Base-by-base conservation (phyloP, 2,888 invertebrate species). In the Tachystola acroxantha region DNA sequence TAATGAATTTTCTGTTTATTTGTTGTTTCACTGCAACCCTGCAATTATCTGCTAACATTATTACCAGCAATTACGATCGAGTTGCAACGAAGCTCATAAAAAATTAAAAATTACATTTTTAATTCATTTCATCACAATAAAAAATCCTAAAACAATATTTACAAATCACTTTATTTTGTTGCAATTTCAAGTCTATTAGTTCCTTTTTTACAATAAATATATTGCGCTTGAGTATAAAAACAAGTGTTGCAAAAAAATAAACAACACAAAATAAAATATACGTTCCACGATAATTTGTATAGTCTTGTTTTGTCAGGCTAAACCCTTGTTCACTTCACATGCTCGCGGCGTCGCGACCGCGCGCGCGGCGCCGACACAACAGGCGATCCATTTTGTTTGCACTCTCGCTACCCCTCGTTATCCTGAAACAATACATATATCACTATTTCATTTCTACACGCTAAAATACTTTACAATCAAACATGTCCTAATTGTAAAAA, bases 101-200 rank as follows among this genome's bases (percentile, higher is more conserved):
- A n/a, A n/a, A n/a, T n/a, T n/a, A n/a, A n/a, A n/a, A n/a, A n/a
- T n/a, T n/a, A n/a, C n/a, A n/a, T n/a, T n/a, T n/a, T n/a, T n/a
- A n/a, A n/a, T n/a, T n/a, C n/a, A n/a, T n/a, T n/a, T n/a, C n/a
- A n/a, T n/a, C n/a, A n/a, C n/a, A n/a, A n/a, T n/a, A n/a, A n/a
- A n/a, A n/a, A n/a, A n/a, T n/a, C 16, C 16, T 24, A 9, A n/a
- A 24, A 24, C 9, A 57, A 58, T 82, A 82, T 81, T 77, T 84
- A 84, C 82, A 85, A 82, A 81, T 82, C 67, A 70, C 64, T 84
- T 84, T 84, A 80, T 77, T 81, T 82, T 75, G 73, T 82, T 81
- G 72, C 78, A 36, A 76, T 80, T 70, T 75, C 70, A 72, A 81
- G 79, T 82, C 79, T 72, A 78, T 80, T 65, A 62, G 72, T 80